Evolutionary conservation across 2,113 vertebrate species (phyloP).

Genomic region (Brachypodius melanocephalos): DNA sequence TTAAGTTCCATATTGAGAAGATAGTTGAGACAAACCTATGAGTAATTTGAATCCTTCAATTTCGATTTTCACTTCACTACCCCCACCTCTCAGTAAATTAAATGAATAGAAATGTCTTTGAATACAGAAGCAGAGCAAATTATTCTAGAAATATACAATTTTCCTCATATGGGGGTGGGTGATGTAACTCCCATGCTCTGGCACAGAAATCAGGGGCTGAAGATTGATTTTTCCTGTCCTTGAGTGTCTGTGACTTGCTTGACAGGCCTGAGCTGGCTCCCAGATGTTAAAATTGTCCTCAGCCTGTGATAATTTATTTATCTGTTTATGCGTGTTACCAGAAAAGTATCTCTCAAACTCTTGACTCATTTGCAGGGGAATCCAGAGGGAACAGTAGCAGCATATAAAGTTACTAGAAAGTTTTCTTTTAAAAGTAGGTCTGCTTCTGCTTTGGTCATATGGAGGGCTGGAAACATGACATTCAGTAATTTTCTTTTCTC

Average conservation of each 20-base stretch:
- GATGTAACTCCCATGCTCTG: conserved; percentile 37
- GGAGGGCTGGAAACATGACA: conserved; percentile 65
- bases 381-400: conserved; percentile 76
- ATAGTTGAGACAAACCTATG: background rate
- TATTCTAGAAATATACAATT: background rate
- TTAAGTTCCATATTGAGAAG: background rate
- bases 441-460: conserved; percentile 68
- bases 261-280: conserved; percentile 75
- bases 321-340: conserved; percentile 77
- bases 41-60: background rate
- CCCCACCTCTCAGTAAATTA: background rate
- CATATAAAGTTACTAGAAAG: conserved; percentile 69
- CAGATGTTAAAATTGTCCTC: conserved; percentile 78
- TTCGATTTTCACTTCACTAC: background rate
- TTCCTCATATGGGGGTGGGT: background rate
- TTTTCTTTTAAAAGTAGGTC: conserved; percentile 55
- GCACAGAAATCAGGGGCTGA: conserved; percentile 40
- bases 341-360: conserved; percentile 74
- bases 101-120: background rate
- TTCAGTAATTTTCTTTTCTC: conserved; percentile 57
- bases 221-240: conserved; percentile 71
- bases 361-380: conserved; percentile 70
- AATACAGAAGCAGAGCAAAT: background rate
- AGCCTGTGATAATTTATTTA: conserved; percentile 79
- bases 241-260: conserved; percentile 76